These are phyloP conservation scores for Heterochromis multidens DNA, from an alignment of 2,113 vertebrate genomes.

Conservation along the genomic window DNA sequence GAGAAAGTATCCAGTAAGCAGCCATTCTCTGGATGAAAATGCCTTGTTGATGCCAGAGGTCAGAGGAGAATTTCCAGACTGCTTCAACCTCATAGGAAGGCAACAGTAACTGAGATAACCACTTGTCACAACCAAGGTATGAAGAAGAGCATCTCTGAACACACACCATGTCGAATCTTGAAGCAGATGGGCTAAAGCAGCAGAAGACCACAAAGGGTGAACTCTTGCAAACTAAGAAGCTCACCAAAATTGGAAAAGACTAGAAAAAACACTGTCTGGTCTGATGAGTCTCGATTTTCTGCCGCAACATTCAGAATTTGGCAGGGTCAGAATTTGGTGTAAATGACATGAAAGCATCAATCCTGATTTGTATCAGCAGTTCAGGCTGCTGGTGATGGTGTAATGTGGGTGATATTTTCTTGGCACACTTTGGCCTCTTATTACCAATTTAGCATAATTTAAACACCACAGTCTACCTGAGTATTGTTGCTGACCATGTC, in stretches of 20 bases:
- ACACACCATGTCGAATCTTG: neutral
- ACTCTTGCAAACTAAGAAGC: neutral
- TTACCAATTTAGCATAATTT: too few relatives aligned
- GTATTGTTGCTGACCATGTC: neutral
- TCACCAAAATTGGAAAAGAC: too few relatives aligned
- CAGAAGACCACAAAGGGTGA: neutral
- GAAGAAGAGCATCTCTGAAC: neutral
- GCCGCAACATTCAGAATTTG: too few relatives aligned
- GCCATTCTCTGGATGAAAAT: neutral
- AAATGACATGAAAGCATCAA: too few relatives aligned
- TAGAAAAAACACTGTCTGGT: too few relatives aligned
- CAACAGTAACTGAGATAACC: neutral
- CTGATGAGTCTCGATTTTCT: too few relatives aligned
- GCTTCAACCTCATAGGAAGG: neutral
- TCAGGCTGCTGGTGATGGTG: too few relatives aligned
- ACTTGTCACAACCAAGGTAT: rapidly evolving
- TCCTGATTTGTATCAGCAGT: too few relatives aligned
- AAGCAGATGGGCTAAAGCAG: neutral
- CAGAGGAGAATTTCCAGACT: neutral
- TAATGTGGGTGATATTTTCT: too few relatives aligned
- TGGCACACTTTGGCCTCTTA: too few relatives aligned
- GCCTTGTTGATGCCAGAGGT: neutral
- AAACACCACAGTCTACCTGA: neutral
- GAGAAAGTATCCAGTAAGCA: too few relatives aligned
- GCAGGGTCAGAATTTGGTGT: too few relatives aligned